Evolutionary conservation across 2,113 vertebrate species (phyloP), one percentile per base, ranked within the genome.

Genomic region (Morone saxatilis): DNA sequence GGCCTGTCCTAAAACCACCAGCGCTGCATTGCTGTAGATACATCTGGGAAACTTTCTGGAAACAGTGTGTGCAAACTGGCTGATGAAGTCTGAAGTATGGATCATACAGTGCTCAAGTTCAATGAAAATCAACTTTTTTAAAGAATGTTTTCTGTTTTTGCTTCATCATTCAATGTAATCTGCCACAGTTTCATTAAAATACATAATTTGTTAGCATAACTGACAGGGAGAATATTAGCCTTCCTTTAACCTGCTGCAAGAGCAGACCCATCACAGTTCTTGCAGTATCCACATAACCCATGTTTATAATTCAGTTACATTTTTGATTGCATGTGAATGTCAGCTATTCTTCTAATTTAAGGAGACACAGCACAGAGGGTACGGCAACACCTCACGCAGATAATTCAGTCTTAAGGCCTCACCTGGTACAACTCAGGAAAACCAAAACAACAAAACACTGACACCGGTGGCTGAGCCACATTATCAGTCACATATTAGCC

Each of bases 401-500:
- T 57, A 50, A 65, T 10, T 40, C 3, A 6, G 41, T 19, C 62
- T 78, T 5, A 1, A 13, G 53, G 50, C 11, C 17, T 78, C 1
- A 74, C 41, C 12, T 36, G 19, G 48, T 22, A 38, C 6, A 69
- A 65, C 60, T 68, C 8, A 43, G 14, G 60, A 71, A 48, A 60
- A 62, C 31, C 38, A 54, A 48, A 65, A 62, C 45, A 71, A 61
- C 38, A 41, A 20, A 78, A 66, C 54, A 43, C 20, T 67, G 9
- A 41, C 22, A 61, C 62, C 4, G 4, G 16, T 45, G 38, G 43
- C 76, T 61, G 47, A 71, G 45, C 38, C 17, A 14, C 38, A 47
- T 67, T 50, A 80, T 76, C 51, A 69, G 31, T 47, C 36, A 13
- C 31, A 71, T 20, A 71, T 84, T 60, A 76, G 11, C 3, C 40